Evolutionary conservation across 2,113 vertebrate genomes (phyloP).

Genomic region (Centrocercus urophasianus): DNA sequence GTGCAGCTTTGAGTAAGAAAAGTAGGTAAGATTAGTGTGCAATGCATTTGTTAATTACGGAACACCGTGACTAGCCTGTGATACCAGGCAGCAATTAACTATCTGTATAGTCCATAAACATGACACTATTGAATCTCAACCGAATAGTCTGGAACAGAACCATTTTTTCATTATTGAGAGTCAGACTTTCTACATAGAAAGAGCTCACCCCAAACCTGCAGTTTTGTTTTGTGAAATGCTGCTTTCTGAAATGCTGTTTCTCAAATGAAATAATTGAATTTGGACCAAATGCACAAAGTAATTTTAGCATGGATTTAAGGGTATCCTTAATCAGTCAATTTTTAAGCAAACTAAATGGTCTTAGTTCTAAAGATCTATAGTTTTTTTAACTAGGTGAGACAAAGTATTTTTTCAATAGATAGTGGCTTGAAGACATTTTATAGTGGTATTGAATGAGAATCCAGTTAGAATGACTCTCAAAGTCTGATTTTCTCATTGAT

Average conservation of each 20-base stretch:
- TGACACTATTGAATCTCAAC: not conserved
- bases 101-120: not conserved
- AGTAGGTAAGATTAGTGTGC: not conserved
- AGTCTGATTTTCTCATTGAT: not conserved
- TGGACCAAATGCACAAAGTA: not conserved
- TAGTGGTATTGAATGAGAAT: not conserved
- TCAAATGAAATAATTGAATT: not conserved
- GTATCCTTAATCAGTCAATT: not conserved
- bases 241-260: not conserved
- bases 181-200: not conserved
- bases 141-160: not conserved
- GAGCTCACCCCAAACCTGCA: not conserved
- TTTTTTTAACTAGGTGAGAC: not conserved
- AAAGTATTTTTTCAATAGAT: not conserved
- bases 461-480: not conserved
- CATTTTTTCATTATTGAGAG: not conserved
- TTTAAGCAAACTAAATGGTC: not conserved
- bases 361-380: not conserved
- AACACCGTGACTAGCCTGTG: not conserved
- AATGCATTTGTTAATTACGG: not conserved
- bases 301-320: not conserved
- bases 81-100: not conserved
- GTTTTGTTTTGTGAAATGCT: not conserved
- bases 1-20: not conserved
- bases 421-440: not conserved